Percentiles rank a stretch among this genome's conserved stretches.
These are phyloP conservation scores for Macropis europaea DNA, from an alignment of 2,888 invertebrate species.

Conservation along the genomic window DNA sequence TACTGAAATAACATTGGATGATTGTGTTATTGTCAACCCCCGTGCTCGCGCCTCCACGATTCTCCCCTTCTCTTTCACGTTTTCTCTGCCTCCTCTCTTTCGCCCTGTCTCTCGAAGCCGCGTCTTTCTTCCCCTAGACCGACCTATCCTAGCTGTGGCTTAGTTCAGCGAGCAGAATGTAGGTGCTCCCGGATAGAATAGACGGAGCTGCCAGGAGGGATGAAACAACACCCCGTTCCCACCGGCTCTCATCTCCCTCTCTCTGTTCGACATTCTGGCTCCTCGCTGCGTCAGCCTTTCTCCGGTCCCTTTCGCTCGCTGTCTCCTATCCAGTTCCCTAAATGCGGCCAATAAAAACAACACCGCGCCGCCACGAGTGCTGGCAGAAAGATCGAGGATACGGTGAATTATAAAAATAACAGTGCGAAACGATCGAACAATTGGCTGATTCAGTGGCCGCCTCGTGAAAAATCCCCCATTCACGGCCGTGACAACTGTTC, in stretches of 20 bases:
- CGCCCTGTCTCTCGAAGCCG: conserved; percentile 8
- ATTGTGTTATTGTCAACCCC: conserved; percentile 77
- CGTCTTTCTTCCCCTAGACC: conserved; percentile 55
- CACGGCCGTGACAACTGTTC: conserved; percentile 24
- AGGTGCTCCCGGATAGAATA: conserved; percentile 57
- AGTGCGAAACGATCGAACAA: conserved; percentile 75
- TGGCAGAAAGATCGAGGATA: conserved; percentile 53
- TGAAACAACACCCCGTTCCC: conserved; percentile 78
- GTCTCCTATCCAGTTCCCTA: conserved; percentile 58
- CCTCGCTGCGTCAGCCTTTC: conserved; percentile 33
- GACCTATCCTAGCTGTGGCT: conserved; percentile 67
- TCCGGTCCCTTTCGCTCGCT: conserved; percentile 41
- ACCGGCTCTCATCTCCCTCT: conserved; percentile 54
- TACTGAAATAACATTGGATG: conserved; percentile 77
- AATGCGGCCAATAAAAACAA: conserved; percentile 77
- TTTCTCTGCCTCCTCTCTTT: neutral
- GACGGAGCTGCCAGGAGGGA: conserved; percentile 67
- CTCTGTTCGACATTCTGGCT: conserved; percentile 20
- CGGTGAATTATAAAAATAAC: conserved; percentile 78
- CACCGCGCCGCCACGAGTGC: conserved; percentile 61
- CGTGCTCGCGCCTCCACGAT: conserved; percentile 38
- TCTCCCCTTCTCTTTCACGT: conserved; percentile 4
- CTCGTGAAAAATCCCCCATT: conserved; percentile 51
- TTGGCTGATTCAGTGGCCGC: conserved; percentile 71
- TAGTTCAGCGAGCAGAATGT: conserved; percentile 58